Percentiles rank a stretch among this genome's conserved stretches.
phyloP scores from a whole-genome alignment of 1,140 invertebrate species.

The Eupristina koningsbergeri region DNA sequence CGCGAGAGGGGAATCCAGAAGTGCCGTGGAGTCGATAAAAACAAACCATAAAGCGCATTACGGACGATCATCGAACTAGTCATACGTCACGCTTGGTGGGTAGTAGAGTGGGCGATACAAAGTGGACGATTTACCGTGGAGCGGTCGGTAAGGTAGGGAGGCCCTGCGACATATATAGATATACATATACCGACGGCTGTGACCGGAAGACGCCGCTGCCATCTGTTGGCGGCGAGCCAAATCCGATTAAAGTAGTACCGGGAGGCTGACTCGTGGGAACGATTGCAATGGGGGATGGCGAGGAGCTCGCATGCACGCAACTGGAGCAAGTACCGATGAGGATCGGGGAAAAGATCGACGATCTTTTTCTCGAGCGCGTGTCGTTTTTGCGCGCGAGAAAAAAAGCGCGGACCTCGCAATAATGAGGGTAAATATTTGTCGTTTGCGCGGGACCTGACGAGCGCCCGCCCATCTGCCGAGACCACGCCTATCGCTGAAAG shows the following conservation, averaged over 20 bases:
- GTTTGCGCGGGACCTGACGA: constrained; percentile 18
- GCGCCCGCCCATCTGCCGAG: constrained; percentile 14
- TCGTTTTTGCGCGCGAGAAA: constrained; percentile 1
- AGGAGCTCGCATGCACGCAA: constrained; percentile 53
- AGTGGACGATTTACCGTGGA: constrained; percentile 60
- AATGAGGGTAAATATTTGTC: constrained; percentile 49
- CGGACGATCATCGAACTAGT: constrained; percentile 69
- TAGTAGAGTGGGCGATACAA: constrained; percentile 58
- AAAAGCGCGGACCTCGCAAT: constrained; percentile 30
- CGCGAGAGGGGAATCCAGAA: background rate
- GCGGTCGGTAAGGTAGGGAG: constrained; percentile 66
- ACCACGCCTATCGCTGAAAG: constrained; percentile 48
- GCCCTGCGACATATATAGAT: background rate
- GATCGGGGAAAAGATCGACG: constrained; percentile 9
- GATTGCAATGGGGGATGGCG: no score
- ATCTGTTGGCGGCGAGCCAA: constrained; percentile 59
- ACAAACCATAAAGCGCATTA: constrained; percentile 70
- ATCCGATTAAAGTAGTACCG: constrained; percentile 29
- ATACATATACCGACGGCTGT: constrained; percentile 55
- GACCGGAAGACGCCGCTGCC: constrained; percentile 60
- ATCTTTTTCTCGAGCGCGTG: no score
- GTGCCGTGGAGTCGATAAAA: constrained; percentile 67
- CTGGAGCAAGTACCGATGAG: background rate
- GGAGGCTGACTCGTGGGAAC: no score
- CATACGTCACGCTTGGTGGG: constrained; percentile 62